Evolutionary conservation across 1,140 invertebrate genomes (phyloP), one percentile per base, ranked within the genome.

Genomic region (Polypedilum pembai): DNA sequence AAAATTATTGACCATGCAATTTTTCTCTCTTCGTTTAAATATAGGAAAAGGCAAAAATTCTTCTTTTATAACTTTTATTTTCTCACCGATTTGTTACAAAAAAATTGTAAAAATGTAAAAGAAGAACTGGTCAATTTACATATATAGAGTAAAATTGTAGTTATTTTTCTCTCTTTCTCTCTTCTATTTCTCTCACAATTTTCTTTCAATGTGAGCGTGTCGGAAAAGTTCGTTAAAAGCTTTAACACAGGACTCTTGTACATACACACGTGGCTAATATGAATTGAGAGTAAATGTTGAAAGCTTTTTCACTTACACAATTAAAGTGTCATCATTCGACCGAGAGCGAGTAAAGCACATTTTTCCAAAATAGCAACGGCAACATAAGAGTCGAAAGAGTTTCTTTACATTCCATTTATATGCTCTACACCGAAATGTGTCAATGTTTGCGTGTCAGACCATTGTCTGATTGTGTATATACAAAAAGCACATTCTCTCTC

Each of bases 371-470:
- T 15, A 56, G 15, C 12, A 33, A 56, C 12, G 45, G 15, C 12
- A 56, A 56, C 45, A 56, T 12, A 56, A 56, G 45, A 56, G 15
- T 15, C 12, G 3, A 56, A 56, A 56, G 45, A 56, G 45, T 56
- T 56, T n/a, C 5, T 33, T 33, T 33, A 33, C 24, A 33, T 5
- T 33, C 5, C 24, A 33, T 5, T 33, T 12, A 56, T 56, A 56
- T n/a, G 45, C 12, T 56, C 12, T 15, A 15, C 3, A 56, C 3
- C n/a, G n/a, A 56, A 56, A 56, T 56, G 45, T 56, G 45, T 56
- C 45, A 56, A 56, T 56, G 45, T 56, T 56, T 56, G 45, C 45
- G 45, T 56, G 45, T 56, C 45, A 56, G 45, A 56, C 45, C 45
- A 56, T 56, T 56, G 45, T 56, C 45, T 56, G 45, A 56, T 56